Evolutionary conservation across 2,797 vertebrate genomes (phyloP).

Genomic region (Pangasius mekongensis): DNA sequence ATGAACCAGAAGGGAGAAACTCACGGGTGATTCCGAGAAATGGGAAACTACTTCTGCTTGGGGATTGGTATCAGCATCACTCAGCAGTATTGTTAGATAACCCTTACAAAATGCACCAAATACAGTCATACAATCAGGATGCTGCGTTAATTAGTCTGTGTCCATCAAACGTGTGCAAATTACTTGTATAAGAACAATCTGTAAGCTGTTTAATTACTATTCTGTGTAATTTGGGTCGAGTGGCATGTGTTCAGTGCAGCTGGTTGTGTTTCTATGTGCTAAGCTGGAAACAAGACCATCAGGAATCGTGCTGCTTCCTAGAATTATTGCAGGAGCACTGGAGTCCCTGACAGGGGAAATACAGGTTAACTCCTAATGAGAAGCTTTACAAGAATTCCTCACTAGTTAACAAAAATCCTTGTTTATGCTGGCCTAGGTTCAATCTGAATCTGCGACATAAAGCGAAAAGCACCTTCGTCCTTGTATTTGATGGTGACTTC

Average conservation of each 20-base stretch:
- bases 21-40: background rate
- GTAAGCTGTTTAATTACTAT: background rate
- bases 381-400: background rate
- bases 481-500: constrained; percentile 99
- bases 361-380: background rate
- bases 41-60: background rate
- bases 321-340: background rate
- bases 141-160: background rate
- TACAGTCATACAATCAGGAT: background rate
- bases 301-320: background rate
- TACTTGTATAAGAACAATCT: background rate
- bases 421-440: background rate
- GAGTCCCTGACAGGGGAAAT: background rate
- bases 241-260: background rate
- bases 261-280: background rate
- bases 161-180: background rate
- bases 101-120: background rate
- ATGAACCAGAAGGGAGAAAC: background rate
- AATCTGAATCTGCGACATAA: background rate
- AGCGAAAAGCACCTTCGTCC: constrained; percentile 87
- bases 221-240: background rate
- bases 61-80: background rate
- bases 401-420: background rate
- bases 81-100: background rate
- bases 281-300: background rate